These are phyloP conservation scores for Falco novaeseelandiae DNA, from an alignment of 2,797 vertebrate species.

Conservation along the genomic window DNA sequence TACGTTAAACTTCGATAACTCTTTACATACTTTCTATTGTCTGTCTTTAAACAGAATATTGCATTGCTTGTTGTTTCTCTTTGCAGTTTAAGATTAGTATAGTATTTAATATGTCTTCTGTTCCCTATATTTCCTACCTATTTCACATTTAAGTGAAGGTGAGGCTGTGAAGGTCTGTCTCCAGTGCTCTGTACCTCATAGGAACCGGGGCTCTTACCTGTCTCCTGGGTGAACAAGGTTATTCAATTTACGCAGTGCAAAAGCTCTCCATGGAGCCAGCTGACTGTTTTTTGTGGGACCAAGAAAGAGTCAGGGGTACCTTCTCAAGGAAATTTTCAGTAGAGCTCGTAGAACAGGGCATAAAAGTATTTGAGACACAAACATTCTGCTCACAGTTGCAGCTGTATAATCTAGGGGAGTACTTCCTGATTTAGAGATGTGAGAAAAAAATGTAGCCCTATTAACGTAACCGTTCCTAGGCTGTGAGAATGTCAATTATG, in stretches of 20 bases:
- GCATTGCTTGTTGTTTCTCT: neutral
- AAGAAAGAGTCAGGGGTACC: neutral
- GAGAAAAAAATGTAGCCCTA: neutral
- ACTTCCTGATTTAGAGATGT: neutral
- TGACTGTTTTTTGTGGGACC: neutral
- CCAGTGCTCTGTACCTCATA: neutral
- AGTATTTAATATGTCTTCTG: neutral
- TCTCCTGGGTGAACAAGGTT: neutral
- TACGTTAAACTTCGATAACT: neutral
- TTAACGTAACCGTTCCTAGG: neutral
- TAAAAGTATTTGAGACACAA: neutral
- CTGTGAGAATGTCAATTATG: neutral
- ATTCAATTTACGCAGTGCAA: neutral
- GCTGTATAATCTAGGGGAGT: neutral
- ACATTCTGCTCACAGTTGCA: neutral
- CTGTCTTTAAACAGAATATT: neutral
- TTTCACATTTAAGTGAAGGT: neutral
- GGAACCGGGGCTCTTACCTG: neutral
- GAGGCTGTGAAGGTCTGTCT: neutral
- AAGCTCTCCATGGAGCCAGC: neutral
- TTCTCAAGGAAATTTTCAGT: neutral
- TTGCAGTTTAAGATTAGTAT: neutral
- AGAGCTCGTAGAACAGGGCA: neutral
- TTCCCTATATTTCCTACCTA: neutral
- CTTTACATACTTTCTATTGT: neutral